These are phyloP conservation scores for Pseudomyrmex gracilis DNA, from an alignment of 1,140 invertebrate genomes.

Conservation along the genomic window DNA sequence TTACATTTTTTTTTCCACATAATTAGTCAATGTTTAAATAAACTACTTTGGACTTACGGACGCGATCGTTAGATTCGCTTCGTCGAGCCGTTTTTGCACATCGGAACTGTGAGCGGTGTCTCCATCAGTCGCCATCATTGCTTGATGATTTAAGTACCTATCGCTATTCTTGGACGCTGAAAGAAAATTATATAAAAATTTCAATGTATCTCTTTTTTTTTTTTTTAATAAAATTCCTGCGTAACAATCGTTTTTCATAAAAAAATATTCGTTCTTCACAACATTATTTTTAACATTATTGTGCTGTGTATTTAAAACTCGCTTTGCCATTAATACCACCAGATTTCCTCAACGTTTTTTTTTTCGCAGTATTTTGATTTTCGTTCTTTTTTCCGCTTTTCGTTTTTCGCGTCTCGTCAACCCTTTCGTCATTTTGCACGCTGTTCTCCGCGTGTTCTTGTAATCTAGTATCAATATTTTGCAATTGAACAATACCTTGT, in stretches of 20 bases:
- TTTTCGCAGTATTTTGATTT: conserved; percentile 64
- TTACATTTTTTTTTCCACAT: background rate
- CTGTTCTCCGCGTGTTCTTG: conserved; percentile 54
- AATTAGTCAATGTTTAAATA: background rate
- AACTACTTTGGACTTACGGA: conserved; percentile 57
- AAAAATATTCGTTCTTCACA: background rate
- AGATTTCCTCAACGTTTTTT: conserved; percentile 52
- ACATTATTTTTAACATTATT: conserved; percentile 1
- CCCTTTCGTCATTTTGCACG: conserved; percentile 1
- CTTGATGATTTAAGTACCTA: conserved; percentile 7
- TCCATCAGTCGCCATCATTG: background rate
- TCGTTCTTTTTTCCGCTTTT: conserved; percentile 66
- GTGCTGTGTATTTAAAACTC: background rate
- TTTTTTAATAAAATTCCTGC: background rate
- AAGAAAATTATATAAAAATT: background rate
- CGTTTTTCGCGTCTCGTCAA: conserved; percentile 23
- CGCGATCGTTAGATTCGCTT: conserved; percentile 67
- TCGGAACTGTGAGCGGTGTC: conserved; percentile 54
- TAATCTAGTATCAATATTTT: conserved; percentile 76
- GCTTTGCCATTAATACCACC: conserved; percentile 5
- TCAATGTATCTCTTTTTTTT: background rate
- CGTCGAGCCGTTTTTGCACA: conserved; percentile 65
- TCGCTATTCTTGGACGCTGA: conserved; percentile 34
- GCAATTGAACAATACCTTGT: conserved; percentile 83
- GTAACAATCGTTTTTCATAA: background rate